These are phyloP conservation scores for Drosophila ananassae DNA, from an alignment of 1,140 invertebrate genomes.

Conservation along the genomic window DNA sequence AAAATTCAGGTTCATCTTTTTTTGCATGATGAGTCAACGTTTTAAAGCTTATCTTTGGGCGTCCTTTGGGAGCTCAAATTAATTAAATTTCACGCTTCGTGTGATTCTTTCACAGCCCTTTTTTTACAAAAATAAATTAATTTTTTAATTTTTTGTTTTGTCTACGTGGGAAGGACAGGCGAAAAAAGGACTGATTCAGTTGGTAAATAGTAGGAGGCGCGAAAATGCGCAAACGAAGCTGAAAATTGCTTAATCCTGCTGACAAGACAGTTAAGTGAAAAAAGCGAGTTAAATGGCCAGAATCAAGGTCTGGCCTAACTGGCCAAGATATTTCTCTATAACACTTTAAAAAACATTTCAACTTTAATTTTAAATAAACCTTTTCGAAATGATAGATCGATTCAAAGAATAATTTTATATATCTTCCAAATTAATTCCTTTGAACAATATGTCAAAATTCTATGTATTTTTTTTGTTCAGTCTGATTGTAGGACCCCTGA, in stretches of 20 bases:
- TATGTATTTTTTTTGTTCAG: not conserved
- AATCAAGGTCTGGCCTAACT: constrained; percentile 9
- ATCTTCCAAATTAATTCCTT: not conserved
- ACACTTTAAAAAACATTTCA: constrained; percentile 10
- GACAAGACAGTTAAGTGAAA: constrained; percentile 69
- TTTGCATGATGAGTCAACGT: not conserved
- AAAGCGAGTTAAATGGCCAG: constrained; percentile 34
- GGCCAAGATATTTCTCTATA: constrained; percentile 23
- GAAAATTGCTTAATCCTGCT: constrained; percentile 83
- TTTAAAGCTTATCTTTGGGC: not conserved
- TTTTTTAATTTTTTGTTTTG: constrained; percentile 18
- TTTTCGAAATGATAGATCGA: not conserved
- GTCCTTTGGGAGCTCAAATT: constrained; percentile 48
- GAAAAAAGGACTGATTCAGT: constrained; percentile 1
- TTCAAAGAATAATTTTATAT: not conserved
- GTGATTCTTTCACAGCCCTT: constrained; percentile 45
- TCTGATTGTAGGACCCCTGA: not conserved
- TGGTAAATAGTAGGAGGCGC: constrained; percentile 48
- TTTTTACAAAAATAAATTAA: constrained; percentile 11
- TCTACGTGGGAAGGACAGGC: constrained; percentile 51
- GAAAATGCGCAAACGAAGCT: constrained; percentile 70
- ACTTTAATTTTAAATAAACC: not conserved
- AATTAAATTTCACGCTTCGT: constrained; percentile 75
- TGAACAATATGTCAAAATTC: not conserved
- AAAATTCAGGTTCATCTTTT: not conserved